Conservation (phyloP, 2,797 vertebrate genomes). For the Phrynocephalus vlangalii region DNA sequence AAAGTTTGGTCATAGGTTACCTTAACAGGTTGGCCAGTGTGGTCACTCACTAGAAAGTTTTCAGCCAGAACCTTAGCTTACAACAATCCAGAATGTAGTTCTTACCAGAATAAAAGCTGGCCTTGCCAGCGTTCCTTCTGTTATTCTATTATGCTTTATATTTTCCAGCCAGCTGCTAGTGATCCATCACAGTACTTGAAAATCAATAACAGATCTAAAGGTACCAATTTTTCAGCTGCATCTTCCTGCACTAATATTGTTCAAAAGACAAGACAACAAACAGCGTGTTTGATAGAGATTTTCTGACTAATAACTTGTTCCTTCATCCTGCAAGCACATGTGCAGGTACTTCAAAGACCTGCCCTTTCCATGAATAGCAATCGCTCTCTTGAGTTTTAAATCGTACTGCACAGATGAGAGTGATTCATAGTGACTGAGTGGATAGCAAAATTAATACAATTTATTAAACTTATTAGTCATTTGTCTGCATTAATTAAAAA, state of each 20-base stretch:
- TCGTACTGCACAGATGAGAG: neutral
- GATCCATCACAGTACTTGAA: fast-evolving
- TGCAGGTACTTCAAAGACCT: neutral
- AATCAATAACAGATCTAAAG: neutral
- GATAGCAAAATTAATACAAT: neutral
- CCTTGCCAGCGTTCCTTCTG: neutral
- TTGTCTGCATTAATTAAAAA: slow-evolving; percentile 7
- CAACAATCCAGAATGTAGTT: neutral
- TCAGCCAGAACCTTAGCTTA: neutral
- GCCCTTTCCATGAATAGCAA: neutral
- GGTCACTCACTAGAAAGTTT: neutral
- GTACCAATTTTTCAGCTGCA: neutral
- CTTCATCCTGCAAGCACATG: neutral
- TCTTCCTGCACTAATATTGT: neutral
- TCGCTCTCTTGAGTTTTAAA: neutral
- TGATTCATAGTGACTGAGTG: slow-evolving; percentile 3
- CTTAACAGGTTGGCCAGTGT: neutral
- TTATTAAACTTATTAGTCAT: slow-evolving; percentile 1
- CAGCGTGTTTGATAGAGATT: neutral
- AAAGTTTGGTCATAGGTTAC: neutral
- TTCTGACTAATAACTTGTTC: neutral
- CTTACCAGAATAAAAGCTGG: neutral
- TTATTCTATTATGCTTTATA: neutral
- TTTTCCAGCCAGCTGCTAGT: neutral
- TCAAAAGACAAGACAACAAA: slow-evolving; percentile 6